Evolutionary conservation across 2,888 invertebrate species (phyloP).

Genomic region (Lasius fuliginosus): DNA sequence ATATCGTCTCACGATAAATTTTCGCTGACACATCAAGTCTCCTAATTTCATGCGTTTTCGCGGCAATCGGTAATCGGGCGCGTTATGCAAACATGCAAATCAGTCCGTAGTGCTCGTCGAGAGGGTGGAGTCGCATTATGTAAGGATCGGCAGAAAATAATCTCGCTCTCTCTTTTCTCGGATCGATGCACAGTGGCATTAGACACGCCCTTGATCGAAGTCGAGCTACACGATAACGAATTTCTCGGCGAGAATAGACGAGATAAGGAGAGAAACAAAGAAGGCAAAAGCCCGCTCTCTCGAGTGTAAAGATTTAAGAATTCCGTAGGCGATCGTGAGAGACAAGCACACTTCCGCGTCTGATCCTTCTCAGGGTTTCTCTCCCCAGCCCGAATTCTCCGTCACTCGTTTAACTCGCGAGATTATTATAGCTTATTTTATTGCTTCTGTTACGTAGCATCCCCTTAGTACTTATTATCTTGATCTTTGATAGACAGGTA

Average conservation of each 20-base stretch:
- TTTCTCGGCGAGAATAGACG: constrained; percentile 47
- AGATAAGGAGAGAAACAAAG: neutral
- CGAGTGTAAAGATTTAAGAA: constrained; percentile 22
- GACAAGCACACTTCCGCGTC: constrained; percentile 34
- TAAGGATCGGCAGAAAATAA: constrained; percentile 74
- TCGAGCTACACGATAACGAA: constrained; percentile 65
- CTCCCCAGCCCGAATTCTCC: neutral
- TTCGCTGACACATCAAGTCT: neutral
- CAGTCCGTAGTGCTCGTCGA: constrained; percentile 54
- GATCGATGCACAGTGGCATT: constrained; percentile 68
- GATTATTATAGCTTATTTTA: constrained; percentile 7
- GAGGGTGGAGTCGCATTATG: constrained; percentile 74
- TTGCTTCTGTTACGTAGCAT: constrained; percentile 12
- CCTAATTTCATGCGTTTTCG: constrained; percentile 10
- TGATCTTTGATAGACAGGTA: neutral
- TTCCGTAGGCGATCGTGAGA: constrained; percentile 48
- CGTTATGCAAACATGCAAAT: constrained; percentile 75
- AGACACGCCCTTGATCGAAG: constrained; percentile 64
- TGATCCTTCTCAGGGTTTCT: constrained; percentile 10
- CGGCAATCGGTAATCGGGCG: constrained; percentile 23
- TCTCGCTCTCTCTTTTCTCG: constrained; percentile 60
- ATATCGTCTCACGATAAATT: neutral
- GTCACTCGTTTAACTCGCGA: neutral
- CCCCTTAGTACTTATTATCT: neutral
- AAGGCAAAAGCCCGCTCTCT: constrained; percentile 17